phyloP scores from a whole-genome alignment of 2,113 vertebrate genomes.

The Gila orcuttii region DNA sequence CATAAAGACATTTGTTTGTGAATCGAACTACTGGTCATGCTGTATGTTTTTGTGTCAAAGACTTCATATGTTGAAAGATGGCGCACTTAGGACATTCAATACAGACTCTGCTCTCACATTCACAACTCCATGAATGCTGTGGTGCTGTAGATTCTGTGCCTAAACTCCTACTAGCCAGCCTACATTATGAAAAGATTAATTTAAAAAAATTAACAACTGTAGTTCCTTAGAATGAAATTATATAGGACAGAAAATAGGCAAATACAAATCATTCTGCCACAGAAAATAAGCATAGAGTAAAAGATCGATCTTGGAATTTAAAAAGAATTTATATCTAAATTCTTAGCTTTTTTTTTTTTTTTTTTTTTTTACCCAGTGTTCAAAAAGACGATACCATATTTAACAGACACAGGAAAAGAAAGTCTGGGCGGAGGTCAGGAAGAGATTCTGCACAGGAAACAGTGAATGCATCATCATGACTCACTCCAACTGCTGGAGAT shows the following conservation, averaged over 20 bases:
- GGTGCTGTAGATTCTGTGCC: background rate
- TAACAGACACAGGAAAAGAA: constrained; percentile 21
- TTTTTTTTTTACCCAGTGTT: background rate
- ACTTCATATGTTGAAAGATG: too few relatives aligned
- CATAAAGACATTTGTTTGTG: background rate
- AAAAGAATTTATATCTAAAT: background rate
- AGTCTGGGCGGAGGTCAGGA: constrained; percentile 47
- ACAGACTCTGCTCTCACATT: background rate
- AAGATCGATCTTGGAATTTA: background rate
- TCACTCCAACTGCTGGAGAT: constrained; percentile 50
- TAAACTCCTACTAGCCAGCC: background rate
- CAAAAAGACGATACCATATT: constrained; percentile 7
- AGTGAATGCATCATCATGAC: constrained; percentile 56
- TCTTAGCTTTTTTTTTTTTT: background rate
- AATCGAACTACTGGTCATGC: background rate
- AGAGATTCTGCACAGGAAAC: constrained; percentile 58
- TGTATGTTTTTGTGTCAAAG: background rate
- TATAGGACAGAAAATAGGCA: background rate
- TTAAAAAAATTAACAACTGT: background rate
- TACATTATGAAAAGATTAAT: background rate
- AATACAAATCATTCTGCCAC: background rate
- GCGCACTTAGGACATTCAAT: background rate
- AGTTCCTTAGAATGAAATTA: background rate
- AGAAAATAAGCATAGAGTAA: background rate
- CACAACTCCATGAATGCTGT: background rate